phyloP scores from a whole-genome alignment of 2,797 vertebrate genomes.

The Macropodus opercularis region DNA sequence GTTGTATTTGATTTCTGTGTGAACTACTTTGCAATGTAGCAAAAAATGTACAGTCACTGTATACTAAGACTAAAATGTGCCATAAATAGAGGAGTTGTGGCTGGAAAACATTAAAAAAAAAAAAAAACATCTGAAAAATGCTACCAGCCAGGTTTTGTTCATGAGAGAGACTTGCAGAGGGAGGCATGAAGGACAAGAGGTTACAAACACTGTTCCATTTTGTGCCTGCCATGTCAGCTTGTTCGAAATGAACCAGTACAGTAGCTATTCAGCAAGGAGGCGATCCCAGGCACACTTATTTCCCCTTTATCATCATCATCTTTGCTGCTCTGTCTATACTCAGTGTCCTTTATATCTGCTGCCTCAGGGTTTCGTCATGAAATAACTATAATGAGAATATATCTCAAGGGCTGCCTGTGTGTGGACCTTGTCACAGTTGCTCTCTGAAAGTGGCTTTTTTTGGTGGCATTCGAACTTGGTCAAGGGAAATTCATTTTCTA shows the following conservation, averaged over 20 bases:
- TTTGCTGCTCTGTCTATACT: conserved; percentile 34
- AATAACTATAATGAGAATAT: conserved; percentile 30
- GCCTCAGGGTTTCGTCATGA: conserved; percentile 56
- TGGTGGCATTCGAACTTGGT: too few species aligned
- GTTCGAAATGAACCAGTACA: conserved; percentile 46
- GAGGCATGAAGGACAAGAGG: conserved; percentile 36
- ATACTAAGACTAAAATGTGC: background rate
- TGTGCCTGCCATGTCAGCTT: conserved; percentile 34
- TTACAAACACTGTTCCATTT: conserved; percentile 30
- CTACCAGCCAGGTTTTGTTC: conserved; percentile 21
- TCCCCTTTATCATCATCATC: conserved; percentile 41
- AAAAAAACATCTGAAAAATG: conserved; percentile 56
- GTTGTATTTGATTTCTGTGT: background rate
- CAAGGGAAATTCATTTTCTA: too few species aligned
- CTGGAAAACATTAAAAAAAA: conserved; percentile 21
- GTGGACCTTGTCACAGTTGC: background rate
- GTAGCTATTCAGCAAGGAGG: conserved; percentile 42
- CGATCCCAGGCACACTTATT: conserved; percentile 42
- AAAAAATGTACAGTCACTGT: background rate
- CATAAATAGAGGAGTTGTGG: too few species aligned
- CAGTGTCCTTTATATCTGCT: conserved; percentile 63
- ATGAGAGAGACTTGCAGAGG: conserved; percentile 21
- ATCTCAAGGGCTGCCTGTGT: conserved; percentile 9
- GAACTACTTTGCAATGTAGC: background rate
- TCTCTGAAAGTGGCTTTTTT: too few species aligned